phyloP scores from a whole-genome alignment of 1,140 invertebrate genomes.

The Pseudobourletiella spinata region DNA sequence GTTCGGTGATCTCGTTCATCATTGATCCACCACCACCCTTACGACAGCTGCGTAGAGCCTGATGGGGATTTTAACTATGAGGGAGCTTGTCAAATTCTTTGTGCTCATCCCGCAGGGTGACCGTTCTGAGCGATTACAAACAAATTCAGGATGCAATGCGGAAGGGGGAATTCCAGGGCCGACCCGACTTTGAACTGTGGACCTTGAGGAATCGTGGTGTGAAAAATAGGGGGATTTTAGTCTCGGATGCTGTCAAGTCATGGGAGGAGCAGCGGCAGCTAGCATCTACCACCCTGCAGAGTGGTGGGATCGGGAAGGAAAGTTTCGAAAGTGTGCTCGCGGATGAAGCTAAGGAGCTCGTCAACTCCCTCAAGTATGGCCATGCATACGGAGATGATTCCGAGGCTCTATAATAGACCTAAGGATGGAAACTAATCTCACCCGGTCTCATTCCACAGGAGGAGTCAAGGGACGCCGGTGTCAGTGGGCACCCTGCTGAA shows the following conservation, averaged over 20 bases:
- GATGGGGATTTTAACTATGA: no score
- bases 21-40: no score
- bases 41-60: no score
- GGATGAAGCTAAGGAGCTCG: conserved; percentile 8
- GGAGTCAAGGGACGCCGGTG: not conserved
- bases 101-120: no score
- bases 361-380: not conserved
- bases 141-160: conserved; percentile 12
- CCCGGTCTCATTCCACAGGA: not conserved
- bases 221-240: conserved; percentile 12
- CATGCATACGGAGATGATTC: not conserved
- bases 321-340: conserved; percentile 8
- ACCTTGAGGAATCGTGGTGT: conserved; percentile 9
- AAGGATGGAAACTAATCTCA: not conserved
- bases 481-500: not conserved
- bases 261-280: not conserved
- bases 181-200: conserved; percentile 14
- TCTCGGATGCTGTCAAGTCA: not conserved
- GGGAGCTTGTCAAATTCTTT: no score
- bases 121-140: conserved; percentile 17
- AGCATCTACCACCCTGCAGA: not conserved
- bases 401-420: not conserved
- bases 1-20: no score
- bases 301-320: conserved; percentile 13
- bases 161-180: conserved; percentile 12